These are phyloP conservation scores for Lithophane ornitopus DNA, from an alignment of 2,888 invertebrate genomes.

Conservation along the genomic window DNA sequence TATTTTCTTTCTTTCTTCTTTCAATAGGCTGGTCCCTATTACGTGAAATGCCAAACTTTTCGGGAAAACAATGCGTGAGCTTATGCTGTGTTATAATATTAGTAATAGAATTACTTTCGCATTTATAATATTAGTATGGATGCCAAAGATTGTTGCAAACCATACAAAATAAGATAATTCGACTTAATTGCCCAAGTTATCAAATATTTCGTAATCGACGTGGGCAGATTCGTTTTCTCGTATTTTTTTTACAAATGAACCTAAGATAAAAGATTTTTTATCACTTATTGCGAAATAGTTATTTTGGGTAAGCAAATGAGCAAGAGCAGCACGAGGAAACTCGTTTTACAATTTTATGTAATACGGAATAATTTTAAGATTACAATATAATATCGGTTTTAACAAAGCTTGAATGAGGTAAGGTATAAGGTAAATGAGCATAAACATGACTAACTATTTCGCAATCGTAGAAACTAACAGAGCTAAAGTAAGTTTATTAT, in stretches of 20 bases:
- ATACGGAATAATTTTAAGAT: neutral
- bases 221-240: neutral
- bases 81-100: too few species aligned
- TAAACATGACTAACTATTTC: too few species aligned
- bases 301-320: neutral
- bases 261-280: neutral
- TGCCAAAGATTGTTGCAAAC: neutral
- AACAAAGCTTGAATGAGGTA: neutral
- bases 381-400: neutral
- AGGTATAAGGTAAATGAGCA: neutral
- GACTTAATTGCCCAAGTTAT: conserved; percentile 16
- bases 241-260: neutral
- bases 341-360: neutral
- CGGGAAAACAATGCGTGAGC: too few species aligned
- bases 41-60: too few species aligned
- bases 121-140: neutral
- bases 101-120: neutral
- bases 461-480: neutral
- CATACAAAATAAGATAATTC: conserved; percentile 10
- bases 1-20: too few species aligned
- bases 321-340: neutral
- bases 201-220: conserved; percentile 13
- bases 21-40: too few species aligned
- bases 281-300: neutral
- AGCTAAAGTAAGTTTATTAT: neutral